Evolutionary conservation across 2,888 invertebrate species (phyloP).

Genomic region (Trachelus tabidus): DNA sequence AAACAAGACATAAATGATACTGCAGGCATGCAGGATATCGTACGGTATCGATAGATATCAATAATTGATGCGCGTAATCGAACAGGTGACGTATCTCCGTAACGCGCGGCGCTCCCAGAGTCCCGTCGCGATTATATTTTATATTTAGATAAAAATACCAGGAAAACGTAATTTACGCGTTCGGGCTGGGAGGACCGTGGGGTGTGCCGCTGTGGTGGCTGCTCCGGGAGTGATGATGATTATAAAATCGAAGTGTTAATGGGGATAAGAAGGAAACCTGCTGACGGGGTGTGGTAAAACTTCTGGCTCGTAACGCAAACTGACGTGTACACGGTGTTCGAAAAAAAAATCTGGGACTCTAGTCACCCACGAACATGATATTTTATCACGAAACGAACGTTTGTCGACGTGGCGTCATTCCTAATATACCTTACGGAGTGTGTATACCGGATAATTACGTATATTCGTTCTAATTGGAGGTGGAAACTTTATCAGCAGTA

Average conservation of each 20-base stretch:
- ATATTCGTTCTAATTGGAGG: background rate
- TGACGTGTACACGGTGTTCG: background rate
- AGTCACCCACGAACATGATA: background rate
- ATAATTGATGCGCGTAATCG: conserved; percentile 11
- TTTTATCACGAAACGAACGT: background rate
- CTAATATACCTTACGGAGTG: background rate
- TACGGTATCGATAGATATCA: background rate
- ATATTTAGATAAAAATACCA: conserved; percentile 23
- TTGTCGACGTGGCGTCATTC: background rate
- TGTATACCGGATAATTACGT: background rate
- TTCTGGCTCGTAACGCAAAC: background rate
- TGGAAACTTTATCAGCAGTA: background rate
- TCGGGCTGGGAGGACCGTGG: conserved; percentile 9
- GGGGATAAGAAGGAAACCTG: conserved; percentile 17
- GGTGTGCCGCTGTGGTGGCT: conserved; percentile 4
- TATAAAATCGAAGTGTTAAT: conserved; percentile 34
- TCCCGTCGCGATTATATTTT: conserved; percentile 16
- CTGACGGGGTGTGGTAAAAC: background rate
- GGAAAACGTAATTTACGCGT: conserved; percentile 24
- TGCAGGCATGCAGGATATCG: background rate
- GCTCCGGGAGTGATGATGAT: conserved; percentile 24
- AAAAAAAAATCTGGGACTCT: background rate
- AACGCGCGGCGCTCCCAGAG: background rate
- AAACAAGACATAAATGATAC: background rate
- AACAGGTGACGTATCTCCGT: conserved; percentile 4